These are phyloP conservation scores for Galaxea fascicularis DNA, from an alignment of 92 coral and sea anemone species.

Conservation along the genomic window DNA sequence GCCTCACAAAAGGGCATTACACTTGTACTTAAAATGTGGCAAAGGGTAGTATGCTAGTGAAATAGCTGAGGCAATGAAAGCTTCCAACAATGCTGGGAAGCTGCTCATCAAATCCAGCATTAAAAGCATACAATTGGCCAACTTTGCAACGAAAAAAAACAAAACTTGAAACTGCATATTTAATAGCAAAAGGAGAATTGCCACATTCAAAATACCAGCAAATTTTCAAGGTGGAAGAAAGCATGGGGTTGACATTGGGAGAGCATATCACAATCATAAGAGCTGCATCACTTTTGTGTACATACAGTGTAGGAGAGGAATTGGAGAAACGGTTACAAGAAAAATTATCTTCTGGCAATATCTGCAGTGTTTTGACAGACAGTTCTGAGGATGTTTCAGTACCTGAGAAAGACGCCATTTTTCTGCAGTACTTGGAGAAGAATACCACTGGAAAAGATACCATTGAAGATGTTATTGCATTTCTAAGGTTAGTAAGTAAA, in stretches of 20 bases:
- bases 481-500: slow-evolving; percentile 27
- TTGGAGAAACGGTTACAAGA: slow-evolving; percentile 42
- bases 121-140: slow-evolving; percentile 3
- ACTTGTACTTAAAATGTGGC: slow-evolving; percentile 40
- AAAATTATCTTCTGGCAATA: slow-evolving; percentile 50
- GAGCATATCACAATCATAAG: slow-evolving; percentile 68
- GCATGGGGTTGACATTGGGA: slow-evolving; percentile 73
- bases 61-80: slow-evolving; percentile 61
- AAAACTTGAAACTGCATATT: slow-evolving; percentile 48
- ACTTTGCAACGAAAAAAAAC: slow-evolving; percentile 26
- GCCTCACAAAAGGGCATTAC: slow-evolving; percentile 79
- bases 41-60: slow-evolving; percentile 59
- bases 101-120: slow-evolving; percentile 54
- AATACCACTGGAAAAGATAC: slow-evolving; percentile 65
- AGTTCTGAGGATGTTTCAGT: slow-evolving; percentile 64
- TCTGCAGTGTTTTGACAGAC: slow-evolving; percentile 61
- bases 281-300: slow-evolving; percentile 57
- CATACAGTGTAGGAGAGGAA: slow-evolving; percentile 54
- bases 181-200: slow-evolving; percentile 57
- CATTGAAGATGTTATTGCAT: slow-evolving; percentile 57
- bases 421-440: slow-evolving; percentile 72
- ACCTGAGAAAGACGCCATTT: slow-evolving; percentile 61
- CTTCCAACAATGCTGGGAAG: slow-evolving; percentile 38
- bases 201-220: slow-evolving; percentile 46
- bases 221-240: slow-evolving; percentile 50